Percentiles rank a stretch among this genome's conserved stretches.
phyloP scores from a whole-genome alignment of 2,888 invertebrate species.

The Eupithecia insigniata region DNA sequence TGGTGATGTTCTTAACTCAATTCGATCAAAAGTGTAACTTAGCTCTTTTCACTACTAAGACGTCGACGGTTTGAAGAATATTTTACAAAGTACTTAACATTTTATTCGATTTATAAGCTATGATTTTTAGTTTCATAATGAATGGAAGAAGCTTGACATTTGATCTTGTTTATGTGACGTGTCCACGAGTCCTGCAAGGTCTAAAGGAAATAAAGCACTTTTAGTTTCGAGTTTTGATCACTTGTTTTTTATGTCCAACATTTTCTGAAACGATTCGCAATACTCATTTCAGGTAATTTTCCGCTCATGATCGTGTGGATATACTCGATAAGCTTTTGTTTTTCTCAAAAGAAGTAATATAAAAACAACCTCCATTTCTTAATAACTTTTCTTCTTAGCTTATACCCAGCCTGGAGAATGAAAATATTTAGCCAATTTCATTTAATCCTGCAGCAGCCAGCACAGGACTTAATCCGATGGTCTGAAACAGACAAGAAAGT shows the following conservation, averaged over 20 bases:
- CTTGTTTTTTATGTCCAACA: background rate
- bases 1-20: no score
- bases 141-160: background rate
- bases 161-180: no score
- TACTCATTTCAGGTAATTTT: background rate
- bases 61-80: constrained; percentile 2
- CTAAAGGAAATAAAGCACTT: no score
- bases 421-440: constrained; percentile 62
- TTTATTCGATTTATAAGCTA: background rate
- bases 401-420: constrained; percentile 31
- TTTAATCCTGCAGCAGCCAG: constrained; percentile 53
- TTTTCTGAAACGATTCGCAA: background rate
- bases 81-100: background rate
- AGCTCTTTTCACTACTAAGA: no score
- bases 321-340: constrained; percentile 7
- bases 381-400: constrained; percentile 29
- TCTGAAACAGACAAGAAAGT: constrained; percentile 39
- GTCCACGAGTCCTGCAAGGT: no score
- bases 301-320: background rate
- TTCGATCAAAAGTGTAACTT: no score
- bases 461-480: constrained; percentile 60
- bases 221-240: no score
- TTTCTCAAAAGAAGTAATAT: constrained; percentile 10
- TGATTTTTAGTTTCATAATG: background rate
- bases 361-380: constrained; percentile 17